Base-by-base conservation (phyloP, 2,888 invertebrate genomes). In the Torymus texanus region DNA sequence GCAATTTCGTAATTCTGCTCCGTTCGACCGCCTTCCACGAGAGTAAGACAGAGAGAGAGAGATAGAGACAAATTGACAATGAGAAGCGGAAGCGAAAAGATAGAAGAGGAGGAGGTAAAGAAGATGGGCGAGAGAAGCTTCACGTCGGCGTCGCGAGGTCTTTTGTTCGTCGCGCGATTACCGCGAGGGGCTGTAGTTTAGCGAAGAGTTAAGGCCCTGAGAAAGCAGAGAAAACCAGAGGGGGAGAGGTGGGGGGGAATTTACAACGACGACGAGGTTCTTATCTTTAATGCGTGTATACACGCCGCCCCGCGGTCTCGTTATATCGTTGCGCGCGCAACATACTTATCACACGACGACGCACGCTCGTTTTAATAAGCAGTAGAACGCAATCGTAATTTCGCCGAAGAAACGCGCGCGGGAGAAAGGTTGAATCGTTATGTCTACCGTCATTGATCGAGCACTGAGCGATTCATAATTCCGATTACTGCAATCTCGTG, bases 1-100 rank as follows among this genome's bases (percentile, higher is more conserved):
- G 61, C 67, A 73, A 73, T 78, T 78, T 78, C 73, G 62, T 78
- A 73, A 78, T 78, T 78, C 41, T 41, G 24, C 56, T 21, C 51
- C n/a, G 24, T 12, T n/a, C 29, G 58, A 10, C 14, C 51, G 13
- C 18, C 51, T 71, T 50, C 72, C 59, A 61, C 72, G 76, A 62
- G 58, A 2, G 61, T 5, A 50, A 59, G 18, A n/a, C 56, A 51
- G 68, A 56, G 18, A 16, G n/a, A n/a, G n/a, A n/a, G n/a, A n/a
- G n/a, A n/a, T n/a, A n/a, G 41, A 21, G 58, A 63, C 55, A 55
- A 55, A 78, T 73, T 78, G 78, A 76, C 78, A 73, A 73, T 67
- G 78, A 78, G 78, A 62, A 78, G 67, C 78, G 78, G 78, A 78
- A 78, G 73, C 67, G 21, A 29, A 51, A 16, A 55, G 24, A 11